Conservation (phyloP, 2,113 vertebrate species). For the Larimichthys crocea region DNA sequence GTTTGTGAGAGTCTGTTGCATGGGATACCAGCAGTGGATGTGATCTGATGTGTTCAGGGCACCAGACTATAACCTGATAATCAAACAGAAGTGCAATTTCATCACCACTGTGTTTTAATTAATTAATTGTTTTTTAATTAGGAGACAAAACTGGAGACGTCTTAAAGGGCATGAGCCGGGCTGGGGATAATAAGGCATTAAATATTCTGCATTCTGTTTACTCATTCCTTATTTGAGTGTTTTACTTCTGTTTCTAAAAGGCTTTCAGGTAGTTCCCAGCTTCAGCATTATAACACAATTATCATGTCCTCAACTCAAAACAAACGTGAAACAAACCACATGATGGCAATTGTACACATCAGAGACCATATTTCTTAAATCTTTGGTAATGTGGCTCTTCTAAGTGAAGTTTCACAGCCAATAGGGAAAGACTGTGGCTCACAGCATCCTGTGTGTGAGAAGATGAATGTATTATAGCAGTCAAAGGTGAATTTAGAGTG, state of each 20-base stretch:
- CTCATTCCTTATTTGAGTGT: background rate
- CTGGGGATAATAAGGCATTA: background rate
- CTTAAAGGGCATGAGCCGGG: background rate
- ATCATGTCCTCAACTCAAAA: background rate
- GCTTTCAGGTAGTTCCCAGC: background rate
- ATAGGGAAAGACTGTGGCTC: too few species aligned
- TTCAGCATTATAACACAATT: background rate
- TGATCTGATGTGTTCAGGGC: slow-evolving; percentile 20
- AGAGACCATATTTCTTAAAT: background rate
- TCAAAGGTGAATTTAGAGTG: slow-evolving; percentile 58
- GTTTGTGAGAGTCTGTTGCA: slow-evolving; percentile 37
- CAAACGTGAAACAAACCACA: background rate
- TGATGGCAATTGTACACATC: too few species aligned
- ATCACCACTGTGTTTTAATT: slow-evolving; percentile 7
- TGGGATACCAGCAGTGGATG: slow-evolving; percentile 46
- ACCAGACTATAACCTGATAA: slow-evolving; percentile 29
- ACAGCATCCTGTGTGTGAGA: background rate
- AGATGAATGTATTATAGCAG: slow-evolving; percentile 56
- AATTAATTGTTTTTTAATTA: slow-evolving; percentile 14
- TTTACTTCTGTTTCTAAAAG: background rate
- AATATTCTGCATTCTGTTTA: background rate
- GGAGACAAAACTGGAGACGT: background rate
- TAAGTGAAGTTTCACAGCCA: too few species aligned
- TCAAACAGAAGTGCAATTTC: slow-evolving; percentile 25
- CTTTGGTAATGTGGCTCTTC: too few species aligned